phyloP scores from a whole-genome alignment of 2,113 vertebrate genomes.

The Actenoides lindsayi region DNA sequence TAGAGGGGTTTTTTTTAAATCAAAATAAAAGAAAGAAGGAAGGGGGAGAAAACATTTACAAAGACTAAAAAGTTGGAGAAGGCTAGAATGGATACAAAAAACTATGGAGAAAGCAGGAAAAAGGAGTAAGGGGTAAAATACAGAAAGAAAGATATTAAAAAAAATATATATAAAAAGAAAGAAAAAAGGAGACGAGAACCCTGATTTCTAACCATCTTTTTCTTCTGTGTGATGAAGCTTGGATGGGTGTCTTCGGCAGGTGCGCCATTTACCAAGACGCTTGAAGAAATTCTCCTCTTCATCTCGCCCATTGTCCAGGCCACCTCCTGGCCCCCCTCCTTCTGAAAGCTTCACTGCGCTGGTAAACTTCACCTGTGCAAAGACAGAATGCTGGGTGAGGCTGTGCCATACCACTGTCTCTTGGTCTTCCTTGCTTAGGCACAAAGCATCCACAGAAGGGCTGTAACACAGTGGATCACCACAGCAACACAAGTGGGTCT shows the following conservation, averaged over 20 bases:
- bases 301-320: slow-evolving; percentile 89
- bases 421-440: not conserved
- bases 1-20: not conserved
- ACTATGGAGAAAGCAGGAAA: slow-evolving; percentile 41
- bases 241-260: slow-evolving; percentile 90
- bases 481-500: not conserved
- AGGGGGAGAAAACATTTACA: slow-evolving; percentile 49
- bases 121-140: slow-evolving; percentile 42
- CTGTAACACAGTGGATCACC: not conserved
- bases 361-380: slow-evolving; percentile 93
- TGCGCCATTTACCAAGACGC: slow-evolving; percentile 98
- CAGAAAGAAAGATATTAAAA: slow-evolving; percentile 7
- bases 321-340: slow-evolving; percentile 82
- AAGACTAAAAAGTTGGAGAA: slow-evolving; percentile 52
- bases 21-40: slow-evolving; percentile 50
- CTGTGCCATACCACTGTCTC: not conserved
- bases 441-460: not conserved
- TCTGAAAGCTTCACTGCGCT: slow-evolving; percentile 97
- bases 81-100: slow-evolving; percentile 45
- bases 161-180: slow-evolving; percentile 16
- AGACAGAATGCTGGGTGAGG: not conserved
- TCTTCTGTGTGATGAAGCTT: slow-evolving; percentile 92
- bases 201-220: slow-evolving; percentile 90
- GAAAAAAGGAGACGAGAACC: slow-evolving; percentile 74
- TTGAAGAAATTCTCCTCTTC: slow-evolving; percentile 99